These are phyloP conservation scores for Seriola aureovittata DNA, from an alignment of 2,113 vertebrate genomes.

Conservation along the genomic window DNA sequence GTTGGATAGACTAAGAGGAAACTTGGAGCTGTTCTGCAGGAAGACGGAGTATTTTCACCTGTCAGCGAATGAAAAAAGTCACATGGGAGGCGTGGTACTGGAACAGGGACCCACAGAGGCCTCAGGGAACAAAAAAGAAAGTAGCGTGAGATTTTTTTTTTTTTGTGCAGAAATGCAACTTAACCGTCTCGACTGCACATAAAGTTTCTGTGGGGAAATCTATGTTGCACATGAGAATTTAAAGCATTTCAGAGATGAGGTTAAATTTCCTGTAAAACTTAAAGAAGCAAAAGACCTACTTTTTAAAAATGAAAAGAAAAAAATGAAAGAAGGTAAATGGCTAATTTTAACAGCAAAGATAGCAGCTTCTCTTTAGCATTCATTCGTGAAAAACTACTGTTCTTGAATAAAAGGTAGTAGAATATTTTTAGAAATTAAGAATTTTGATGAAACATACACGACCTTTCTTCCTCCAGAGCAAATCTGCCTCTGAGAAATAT, in stretches of 20 bases:
- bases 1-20: not conserved
- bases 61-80: slow-evolving; percentile 11
- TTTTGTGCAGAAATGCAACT: no score
- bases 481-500: no score
- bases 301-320: no score
- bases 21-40: not conserved
- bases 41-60: not conserved
- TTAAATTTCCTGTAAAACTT: not conserved
- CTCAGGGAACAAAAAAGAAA: not conserved
- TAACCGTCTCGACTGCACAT: not conserved
- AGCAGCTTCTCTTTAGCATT: no score
- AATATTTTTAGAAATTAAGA: no score
- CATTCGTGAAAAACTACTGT: no score
- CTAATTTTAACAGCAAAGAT: no score
- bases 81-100: not conserved
- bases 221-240: no score
- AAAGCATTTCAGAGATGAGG: not conserved
- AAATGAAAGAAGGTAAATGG: no score
- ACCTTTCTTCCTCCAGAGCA: no score
- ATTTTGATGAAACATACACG: no score
- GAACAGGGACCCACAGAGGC: not conserved
- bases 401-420: no score
- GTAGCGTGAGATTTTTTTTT: not conserved
- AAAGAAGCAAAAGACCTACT: not conserved
- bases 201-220: not conserved